A percentile compares a stretch with the other conserved stretches of the same genome.
phyloP scores from a whole-genome alignment of 2,888 invertebrate species.

The Agrochola lychnidis region DNA sequence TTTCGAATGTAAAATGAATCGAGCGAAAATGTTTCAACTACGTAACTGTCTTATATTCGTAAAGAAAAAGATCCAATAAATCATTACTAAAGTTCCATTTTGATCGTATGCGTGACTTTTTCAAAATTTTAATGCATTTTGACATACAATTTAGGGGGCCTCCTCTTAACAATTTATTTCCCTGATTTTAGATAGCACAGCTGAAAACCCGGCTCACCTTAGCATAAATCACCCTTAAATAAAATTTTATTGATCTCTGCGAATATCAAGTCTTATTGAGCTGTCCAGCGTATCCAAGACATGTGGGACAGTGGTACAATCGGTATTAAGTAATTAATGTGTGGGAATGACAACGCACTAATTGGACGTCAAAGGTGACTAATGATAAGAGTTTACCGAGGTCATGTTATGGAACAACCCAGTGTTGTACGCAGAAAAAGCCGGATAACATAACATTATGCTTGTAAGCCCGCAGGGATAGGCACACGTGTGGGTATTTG shows the following conservation, averaged over 20 bases:
- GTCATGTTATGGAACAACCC: constrained; percentile 30
- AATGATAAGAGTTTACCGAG: constrained; percentile 65
- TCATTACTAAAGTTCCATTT: no score
- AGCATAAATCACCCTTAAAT: constrained; percentile 1
- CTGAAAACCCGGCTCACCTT: not conserved
- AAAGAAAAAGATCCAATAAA: no score
- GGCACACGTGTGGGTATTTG: not conserved
- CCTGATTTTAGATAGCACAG: not conserved
- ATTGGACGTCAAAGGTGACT: constrained; percentile 82
- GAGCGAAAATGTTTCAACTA: no score
- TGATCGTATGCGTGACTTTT: no score
- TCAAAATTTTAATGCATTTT: no score
- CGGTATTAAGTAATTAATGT: constrained; percentile 80
- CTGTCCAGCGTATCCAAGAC: constrained; percentile 71
- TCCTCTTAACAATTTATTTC: not conserved
- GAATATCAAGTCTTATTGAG: constrained; percentile 66
- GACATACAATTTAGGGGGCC: no score
- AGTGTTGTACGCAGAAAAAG: not conserved
- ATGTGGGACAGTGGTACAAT: constrained; percentile 69
- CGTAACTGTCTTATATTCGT: no score
- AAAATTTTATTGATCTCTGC: not conserved
- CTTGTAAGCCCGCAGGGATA: constrained; percentile 1
- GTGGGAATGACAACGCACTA: constrained; percentile 79
- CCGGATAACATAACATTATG: not conserved
- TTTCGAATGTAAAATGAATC: no score